Evolutionary conservation across 2,797 vertebrate genomes (phyloP).

Genomic region (Carapus acus): DNA sequence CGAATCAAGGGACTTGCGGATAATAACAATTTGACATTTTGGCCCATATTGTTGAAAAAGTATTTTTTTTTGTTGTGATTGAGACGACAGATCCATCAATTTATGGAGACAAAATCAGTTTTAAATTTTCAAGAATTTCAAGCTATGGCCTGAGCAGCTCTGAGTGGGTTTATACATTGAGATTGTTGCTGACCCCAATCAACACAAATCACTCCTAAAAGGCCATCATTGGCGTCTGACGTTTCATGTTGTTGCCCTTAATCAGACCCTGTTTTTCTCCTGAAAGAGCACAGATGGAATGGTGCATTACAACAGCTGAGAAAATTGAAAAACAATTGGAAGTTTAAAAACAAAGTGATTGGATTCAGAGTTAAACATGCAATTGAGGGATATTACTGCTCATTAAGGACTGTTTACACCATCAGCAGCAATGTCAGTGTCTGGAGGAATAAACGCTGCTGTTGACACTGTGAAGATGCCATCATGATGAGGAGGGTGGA

Average conservation of each 20-base stretch:
- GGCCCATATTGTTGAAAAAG: too few species aligned
- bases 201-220: constrained; percentile 27
- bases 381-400: constrained; percentile 17
- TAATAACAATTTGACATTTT: too few species aligned
- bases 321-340: constrained; percentile 21
- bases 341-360: constrained; percentile 33
- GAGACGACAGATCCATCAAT: too few species aligned
- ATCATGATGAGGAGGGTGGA: constrained; percentile 29
- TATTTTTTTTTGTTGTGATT: too few species aligned
- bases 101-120: too few species aligned
- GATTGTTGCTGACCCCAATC: constrained; percentile 26
- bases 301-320: constrained; percentile 15
- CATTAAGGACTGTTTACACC: constrained; percentile 32
- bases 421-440: constrained; percentile 32
- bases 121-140: too few species aligned
- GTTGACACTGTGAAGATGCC: constrained; percentile 14
- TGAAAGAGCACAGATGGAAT: not conserved
- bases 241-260: constrained; percentile 24
- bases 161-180: not conserved
- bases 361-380: constrained; percentile 34
- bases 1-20: too few species aligned
- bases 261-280: constrained; percentile 32
- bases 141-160: not conserved
- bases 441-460: constrained; percentile 7
- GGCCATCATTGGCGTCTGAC: constrained; percentile 10